Conservation (phyloP, 2,113 vertebrate species). For the Cettia cetti region DNA sequence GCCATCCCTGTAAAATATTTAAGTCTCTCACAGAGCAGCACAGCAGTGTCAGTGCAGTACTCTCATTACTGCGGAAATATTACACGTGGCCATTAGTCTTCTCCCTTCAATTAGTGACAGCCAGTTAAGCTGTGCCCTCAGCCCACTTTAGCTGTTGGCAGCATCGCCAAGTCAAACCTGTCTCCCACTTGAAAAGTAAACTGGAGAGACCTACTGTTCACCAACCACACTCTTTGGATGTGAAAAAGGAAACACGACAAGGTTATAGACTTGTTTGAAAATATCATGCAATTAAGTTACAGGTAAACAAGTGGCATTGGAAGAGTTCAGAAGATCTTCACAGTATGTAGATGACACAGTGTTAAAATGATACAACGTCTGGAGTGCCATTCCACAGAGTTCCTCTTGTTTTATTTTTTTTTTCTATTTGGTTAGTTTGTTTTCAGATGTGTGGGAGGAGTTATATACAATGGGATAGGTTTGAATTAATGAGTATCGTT, state of each 20-base stretch:
- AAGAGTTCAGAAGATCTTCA: not conserved
- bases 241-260: not conserved
- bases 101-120: slow-evolving; percentile 33
- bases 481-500: not conserved
- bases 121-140: not conserved
- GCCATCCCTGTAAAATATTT: slow-evolving; percentile 25
- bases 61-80: slow-evolving; percentile 20
- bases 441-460: not conserved
- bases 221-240: not conserved
- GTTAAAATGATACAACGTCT: not conserved
- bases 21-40: not conserved
- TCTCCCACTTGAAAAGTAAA: slow-evolving; percentile 19
- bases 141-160: not conserved
- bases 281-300: not conserved
- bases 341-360: not conserved
- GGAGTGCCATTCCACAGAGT: not conserved
- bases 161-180: not conserved
- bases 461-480: not conserved
- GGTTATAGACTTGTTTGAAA: not conserved
- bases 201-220: not conserved
- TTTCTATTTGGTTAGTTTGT: not conserved
- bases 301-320: not conserved
- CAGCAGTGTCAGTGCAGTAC: not conserved
- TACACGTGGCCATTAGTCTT: slow-evolving; percentile 18
- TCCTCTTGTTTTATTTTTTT: not conserved